Evolutionary conservation across 2,113 vertebrate genomes (phyloP), one percentile per base, ranked within the genome.

Genomic region (Athene cunicularia): DNA sequence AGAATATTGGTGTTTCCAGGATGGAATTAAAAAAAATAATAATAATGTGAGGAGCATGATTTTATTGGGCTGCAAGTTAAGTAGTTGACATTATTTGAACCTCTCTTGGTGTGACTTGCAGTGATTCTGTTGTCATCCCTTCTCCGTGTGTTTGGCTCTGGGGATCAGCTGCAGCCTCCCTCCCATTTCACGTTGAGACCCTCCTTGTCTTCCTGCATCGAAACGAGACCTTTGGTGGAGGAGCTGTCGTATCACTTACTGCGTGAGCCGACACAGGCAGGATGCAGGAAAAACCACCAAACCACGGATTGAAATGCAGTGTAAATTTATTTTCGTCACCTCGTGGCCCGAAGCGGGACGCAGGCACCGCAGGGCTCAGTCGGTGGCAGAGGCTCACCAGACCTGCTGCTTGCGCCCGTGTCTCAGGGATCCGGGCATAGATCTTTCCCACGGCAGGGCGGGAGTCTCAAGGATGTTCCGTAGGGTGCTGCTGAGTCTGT

Each of bases 281-380:
- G 27, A 8, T 9, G 11, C 21, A 1, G 45, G 47, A 39, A 3
- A 26, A 82, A 30, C 45, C 71, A 14, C n/a, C 13, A 15, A 33
- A 32, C 30, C 11, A 4, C 0, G 2, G 26, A 9, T 15, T 15
- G 39, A 28, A 30, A 13, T 35, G 12, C 35, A 39, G 20, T 24
- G 1, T n/a, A 0, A 50, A 23, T 73, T 41, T n/a, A 7, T 64
- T 71, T 19, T 30, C 6, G 0, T 28, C 49, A 33, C 21, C 0
- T 18, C 13, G 6, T 9, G 14, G 52, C 2, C 75, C 12, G 5
- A 19, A 55, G 64, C 55, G 62, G 45, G 18, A 32, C 32, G 16
- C 41, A 60, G 67, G 24, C 41, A 33, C 47, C 13, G 6, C 26
- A 12, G 26, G 37, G 45, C 79, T 58, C 6, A 5, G 17, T 49